Evolutionary conservation across 92 coral and sea anemone species (phyloP).

Genomic region (Actinernus sp.): DNA sequence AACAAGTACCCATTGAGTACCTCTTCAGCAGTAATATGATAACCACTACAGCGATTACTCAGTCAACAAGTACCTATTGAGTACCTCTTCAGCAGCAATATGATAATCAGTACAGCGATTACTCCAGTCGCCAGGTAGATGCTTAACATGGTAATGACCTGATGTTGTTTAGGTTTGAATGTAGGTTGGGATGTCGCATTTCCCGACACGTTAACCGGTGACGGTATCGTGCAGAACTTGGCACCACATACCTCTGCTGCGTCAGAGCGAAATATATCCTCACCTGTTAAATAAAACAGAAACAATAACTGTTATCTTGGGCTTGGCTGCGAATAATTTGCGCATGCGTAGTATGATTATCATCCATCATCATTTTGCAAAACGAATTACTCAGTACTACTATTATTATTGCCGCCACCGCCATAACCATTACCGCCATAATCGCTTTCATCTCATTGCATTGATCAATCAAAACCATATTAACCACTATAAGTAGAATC

Average conservation of each 20-base stretch:
- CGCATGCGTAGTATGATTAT: neutral
- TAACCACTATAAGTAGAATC: too few species aligned
- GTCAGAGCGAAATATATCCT: slow-evolving; percentile 48
- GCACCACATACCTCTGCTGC: slow-evolving; percentile 74
- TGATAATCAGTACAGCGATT: slow-evolving; percentile 67
- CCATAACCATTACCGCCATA: too few species aligned
- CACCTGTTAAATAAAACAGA: slow-evolving; percentile 19
- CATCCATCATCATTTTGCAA: too few species aligned
- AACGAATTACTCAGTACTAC: too few species aligned
- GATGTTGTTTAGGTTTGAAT: slow-evolving; percentile 34
- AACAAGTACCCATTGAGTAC: too few species aligned
- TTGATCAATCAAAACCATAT: too few species aligned
- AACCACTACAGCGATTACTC: slow-evolving; percentile 69
- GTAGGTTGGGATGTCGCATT: slow-evolving; percentile 7
- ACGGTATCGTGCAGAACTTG: slow-evolving; percentile 18
- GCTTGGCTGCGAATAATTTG: neutral
- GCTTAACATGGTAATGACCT: slow-evolving; percentile 73
- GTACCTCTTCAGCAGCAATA: slow-evolving; percentile 48
- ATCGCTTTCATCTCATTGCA: too few species aligned
- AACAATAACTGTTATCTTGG: too few species aligned
- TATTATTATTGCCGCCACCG: too few species aligned
- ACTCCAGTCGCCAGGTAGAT: slow-evolving; percentile 83
- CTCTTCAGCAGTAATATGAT: slow-evolving; percentile 52
- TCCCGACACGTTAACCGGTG: slow-evolving; percentile 4
- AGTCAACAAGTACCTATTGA: too few species aligned